Evolutionary conservation across 2,113 vertebrate genomes (phyloP).

Genomic region (Tupaia tana): DNA sequence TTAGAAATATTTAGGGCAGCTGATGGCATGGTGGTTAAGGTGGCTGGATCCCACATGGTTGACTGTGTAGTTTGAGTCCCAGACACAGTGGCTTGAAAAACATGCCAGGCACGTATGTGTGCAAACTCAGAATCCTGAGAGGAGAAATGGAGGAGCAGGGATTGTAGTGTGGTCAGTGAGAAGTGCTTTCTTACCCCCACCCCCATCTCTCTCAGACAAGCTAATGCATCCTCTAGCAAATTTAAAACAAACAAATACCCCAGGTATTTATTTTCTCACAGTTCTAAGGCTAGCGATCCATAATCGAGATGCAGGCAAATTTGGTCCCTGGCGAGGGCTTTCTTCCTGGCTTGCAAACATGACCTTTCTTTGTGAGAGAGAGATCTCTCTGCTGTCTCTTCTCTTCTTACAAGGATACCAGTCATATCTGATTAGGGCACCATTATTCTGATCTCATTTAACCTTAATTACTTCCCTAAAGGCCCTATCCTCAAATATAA

Average conservation of each 20-base stretch:
- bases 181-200: too few species aligned
- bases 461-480: neutral
- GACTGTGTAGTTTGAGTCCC: neutral
- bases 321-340: neutral
- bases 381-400: neutral
- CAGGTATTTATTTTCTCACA: neutral
- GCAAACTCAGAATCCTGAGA: too few species aligned
- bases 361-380: neutral
- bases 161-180: too few species aligned
- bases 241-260: too few species aligned
- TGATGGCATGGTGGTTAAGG: too few species aligned
- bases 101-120: too few species aligned
- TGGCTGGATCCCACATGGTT: too few species aligned
- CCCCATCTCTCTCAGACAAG: too few species aligned
- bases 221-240: too few species aligned
- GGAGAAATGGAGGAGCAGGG: too few species aligned
- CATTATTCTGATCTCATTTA: neutral
- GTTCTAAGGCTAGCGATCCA: neutral
- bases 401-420: neutral
- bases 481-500: neutral
- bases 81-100: neutral
- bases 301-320: neutral
- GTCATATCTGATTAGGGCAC: neutral
- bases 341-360: neutral
- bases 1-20: too few species aligned